phyloP scores from a whole-genome alignment of 2,888 invertebrate genomes.

The Heliconius sara region DNA sequence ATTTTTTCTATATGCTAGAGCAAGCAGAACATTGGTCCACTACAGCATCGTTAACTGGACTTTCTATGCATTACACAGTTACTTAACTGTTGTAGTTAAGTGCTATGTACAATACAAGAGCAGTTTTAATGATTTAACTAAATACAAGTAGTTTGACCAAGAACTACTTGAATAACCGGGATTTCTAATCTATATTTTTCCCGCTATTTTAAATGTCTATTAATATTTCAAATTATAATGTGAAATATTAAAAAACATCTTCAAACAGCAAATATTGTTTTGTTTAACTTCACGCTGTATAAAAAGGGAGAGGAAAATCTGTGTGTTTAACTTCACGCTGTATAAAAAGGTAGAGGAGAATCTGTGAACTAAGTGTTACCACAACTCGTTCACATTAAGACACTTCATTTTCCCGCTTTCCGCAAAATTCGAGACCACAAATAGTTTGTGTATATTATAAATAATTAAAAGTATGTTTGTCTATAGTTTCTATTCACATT shows the following conservation, averaged over 20 bases:
- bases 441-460: background rate
- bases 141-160: conserved; percentile 8
- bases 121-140: conserved; percentile 16
- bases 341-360: too few relatives aligned
- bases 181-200: background rate
- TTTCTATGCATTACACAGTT: conserved; percentile 33
- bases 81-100: conserved; percentile 29
- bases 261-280: too few relatives aligned
- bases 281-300: too few relatives aligned
- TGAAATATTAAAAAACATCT: background rate
- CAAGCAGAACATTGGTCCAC: conserved; percentile 22
- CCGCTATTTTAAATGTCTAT: background rate
- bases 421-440: background rate
- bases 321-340: too few relatives aligned
- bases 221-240: background rate
- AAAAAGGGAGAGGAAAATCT: too few relatives aligned
- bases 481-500: background rate
- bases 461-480: background rate
- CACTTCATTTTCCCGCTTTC: too few relatives aligned
- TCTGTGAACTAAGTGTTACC: too few relatives aligned
- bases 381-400: too few relatives aligned
- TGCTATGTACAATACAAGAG: conserved; percentile 24
- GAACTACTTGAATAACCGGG: conserved; percentile 10
- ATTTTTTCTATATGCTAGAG: background rate
- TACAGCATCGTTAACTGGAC: conserved; percentile 35